Conservation (phyloP, 2,888 invertebrate species). For the Ectemnius lituratus region DNA sequence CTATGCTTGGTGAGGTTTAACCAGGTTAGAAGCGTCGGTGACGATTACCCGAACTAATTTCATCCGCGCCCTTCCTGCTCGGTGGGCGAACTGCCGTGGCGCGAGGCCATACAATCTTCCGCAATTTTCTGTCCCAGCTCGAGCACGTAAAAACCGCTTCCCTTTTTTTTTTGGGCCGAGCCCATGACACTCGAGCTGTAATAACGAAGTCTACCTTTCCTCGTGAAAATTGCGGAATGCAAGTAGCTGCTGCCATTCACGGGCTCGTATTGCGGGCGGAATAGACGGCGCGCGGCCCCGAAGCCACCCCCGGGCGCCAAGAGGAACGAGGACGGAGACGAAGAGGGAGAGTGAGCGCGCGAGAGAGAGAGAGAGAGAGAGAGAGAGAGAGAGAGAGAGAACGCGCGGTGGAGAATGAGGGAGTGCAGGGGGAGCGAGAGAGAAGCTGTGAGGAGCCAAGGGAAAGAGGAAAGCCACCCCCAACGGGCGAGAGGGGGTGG, state of each 20-base stretch:
- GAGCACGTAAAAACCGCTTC: slow-evolving; percentile 28
- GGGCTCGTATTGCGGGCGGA: slow-evolving; percentile 58
- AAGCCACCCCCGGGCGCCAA: slow-evolving; percentile 35
- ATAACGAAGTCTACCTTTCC: slow-evolving; percentile 57
- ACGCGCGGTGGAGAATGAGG: too few relatives aligned
- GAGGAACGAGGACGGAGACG: too few relatives aligned
- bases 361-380: slow-evolving; percentile 8
- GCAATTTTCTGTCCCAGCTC: slow-evolving; percentile 40
- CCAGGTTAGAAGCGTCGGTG: slow-evolving; percentile 42
- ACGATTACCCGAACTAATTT: slow-evolving; percentile 49
- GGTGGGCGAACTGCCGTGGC: background rate
- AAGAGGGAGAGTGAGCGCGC: slow-evolving; percentile 20
- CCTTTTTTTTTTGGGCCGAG: slow-evolving; percentile 13
- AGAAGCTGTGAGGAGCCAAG: slow-evolving; percentile 4
- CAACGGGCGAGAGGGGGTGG: slow-evolving; percentile 49
- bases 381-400: slow-evolving; percentile 28
- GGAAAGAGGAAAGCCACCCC: slow-evolving; percentile 20
- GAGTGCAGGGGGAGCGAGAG: slow-evolving; percentile 25
- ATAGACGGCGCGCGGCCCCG: slow-evolving; percentile 54
- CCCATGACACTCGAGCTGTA: slow-evolving; percentile 51
- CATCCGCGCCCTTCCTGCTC: slow-evolving; percentile 1
- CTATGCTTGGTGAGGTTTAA: slow-evolving; percentile 32
- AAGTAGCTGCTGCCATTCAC: slow-evolving; percentile 60
- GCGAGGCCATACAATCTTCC: slow-evolving; percentile 32
- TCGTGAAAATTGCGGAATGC: slow-evolving; percentile 58